phyloP scores from a whole-genome alignment of 1,140 invertebrate species.

The Drosophila equinoxialis region DNA sequence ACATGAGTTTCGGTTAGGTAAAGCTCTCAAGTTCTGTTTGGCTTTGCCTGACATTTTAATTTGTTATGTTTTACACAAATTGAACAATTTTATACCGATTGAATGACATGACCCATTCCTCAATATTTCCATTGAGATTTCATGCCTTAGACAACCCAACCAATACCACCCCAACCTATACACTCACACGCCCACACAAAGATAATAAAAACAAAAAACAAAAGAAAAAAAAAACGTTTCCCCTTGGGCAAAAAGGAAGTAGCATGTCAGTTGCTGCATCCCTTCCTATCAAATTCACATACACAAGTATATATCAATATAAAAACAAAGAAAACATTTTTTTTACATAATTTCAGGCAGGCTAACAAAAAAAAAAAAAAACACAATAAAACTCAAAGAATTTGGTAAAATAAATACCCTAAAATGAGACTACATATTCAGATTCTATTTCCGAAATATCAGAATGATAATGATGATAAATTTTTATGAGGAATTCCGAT shows the following conservation, averaged over 20 bases:
- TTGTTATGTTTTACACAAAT: conserved; percentile 60
- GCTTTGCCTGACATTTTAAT: conserved; percentile 57
- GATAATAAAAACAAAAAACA: not conserved
- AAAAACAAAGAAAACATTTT: conserved; percentile 65
- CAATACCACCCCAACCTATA: not conserved
- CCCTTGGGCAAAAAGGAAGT: conserved; percentile 4
- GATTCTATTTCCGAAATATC: no score
- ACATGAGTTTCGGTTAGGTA: not conserved
- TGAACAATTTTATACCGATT: conserved; percentile 43
- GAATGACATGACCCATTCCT: not conserved
- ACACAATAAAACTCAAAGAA: no score
- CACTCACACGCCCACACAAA: conserved; percentile 4
- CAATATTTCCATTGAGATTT: conserved; percentile 23
- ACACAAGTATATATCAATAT: conserved; percentile 29
- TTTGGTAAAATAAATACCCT: conserved; percentile 13
- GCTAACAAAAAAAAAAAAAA: no score
- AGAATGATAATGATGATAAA: no score
- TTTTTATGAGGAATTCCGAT: no score
- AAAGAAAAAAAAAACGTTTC: not conserved
- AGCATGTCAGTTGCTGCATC: conserved; percentile 26
- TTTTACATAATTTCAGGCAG: conserved; percentile 56
- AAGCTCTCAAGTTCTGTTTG: conserved; percentile 3
- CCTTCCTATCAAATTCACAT: conserved; percentile 31
- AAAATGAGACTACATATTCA: not conserved
- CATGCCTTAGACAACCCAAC: not conserved